Evolutionary conservation across 2,113 vertebrate species (phyloP), one percentile per base, ranked within the genome.

Genomic region (Anseranas semipalmata): DNA sequence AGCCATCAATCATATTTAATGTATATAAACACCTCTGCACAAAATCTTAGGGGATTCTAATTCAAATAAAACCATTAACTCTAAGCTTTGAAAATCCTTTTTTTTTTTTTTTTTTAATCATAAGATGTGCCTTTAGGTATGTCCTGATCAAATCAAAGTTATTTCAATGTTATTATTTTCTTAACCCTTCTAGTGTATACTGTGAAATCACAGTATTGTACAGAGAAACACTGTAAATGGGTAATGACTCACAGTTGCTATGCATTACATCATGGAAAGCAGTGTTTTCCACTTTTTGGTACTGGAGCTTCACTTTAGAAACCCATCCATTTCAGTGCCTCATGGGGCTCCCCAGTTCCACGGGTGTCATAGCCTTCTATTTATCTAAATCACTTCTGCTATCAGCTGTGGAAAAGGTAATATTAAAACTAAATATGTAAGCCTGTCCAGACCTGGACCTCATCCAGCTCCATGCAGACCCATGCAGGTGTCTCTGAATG

Each of bases 351-450:
- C 58, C 58, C 78, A 92, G 59, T 66, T 93, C 63, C 83, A 77
- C 5, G 15, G 55, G 83, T 88, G 74, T 92, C 85, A 91, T 28
- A 73, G 24, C 21, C n/a, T 77, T 88, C 41, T 88, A 73, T 93
- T 96, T 84, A 93, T 86, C 90, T 92, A 90, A 90, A 93, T 92
- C 79, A 84, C 37, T 95, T 92, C 60, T 85, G 30, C 78, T 97
- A 95, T 95, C 93, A 88, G 75, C 68, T 95, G 83, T 93, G 83
- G 85, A 88, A 94, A 90, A 80, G 63, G 63, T 85, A 72, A 79
- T 67, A 95, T 77, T 92, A 86, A 96, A 95, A 56, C 53, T 80
- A 96, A 97, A 89, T 83, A 76, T 50, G 9, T 92, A 80, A 80
- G 72, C 6, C 75, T 79, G 67, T 85, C 66, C 82, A 83, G 71